Base-by-base conservation (phyloP, 1,140 invertebrate species). In the Bactericera cockerelli region DNA sequence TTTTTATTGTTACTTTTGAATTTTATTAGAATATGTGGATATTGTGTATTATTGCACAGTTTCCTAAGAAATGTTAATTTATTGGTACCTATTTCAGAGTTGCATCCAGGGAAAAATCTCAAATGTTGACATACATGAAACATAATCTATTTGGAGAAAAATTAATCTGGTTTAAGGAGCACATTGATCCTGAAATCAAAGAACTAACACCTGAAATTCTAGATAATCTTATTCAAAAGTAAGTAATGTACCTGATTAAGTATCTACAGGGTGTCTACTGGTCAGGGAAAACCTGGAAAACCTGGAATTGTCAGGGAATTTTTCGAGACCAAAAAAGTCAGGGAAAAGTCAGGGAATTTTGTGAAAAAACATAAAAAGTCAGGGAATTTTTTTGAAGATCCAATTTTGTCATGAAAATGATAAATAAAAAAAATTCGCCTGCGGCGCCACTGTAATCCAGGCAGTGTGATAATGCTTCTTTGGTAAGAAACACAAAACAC, bases 131-230 rank as follows among this genome's bases (percentile, higher is more conserved):
- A 64, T 74, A 77, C 2, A 78, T 85, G 11, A 86, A 86, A 69
- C 78, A 82, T 62, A 84, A 82, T 65, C 64, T 86, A 39, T 68
- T 82, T 26, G 80, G 79, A 54, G 84, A 87, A 68, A 86, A 86
- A 71, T 71, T 86, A 53, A 64, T 79, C 14, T 82, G 84, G 83
- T 81, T 88, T 67, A 73, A 75, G 70, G 69, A 81, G 21, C 75
- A 79, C 59, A 79, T 85, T 56, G 70, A 76, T 31, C 70, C 70
- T 6, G 68, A 76, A 59, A 71, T 75, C 14, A 65, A 66, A 36
- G 73, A 76, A 21, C 78, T 81, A 56, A 76, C 71, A 24, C 75
- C 79, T 22, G 22, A 49, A 22, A 19, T n/a, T 19, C 74, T 76
- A 24, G 68, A 77, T 57, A 70, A 77, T 57, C 67, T 86, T 49